Base-by-base conservation (phyloP, 2,797 vertebrate genomes). In the Hoplostethus mediterraneus region DNA sequence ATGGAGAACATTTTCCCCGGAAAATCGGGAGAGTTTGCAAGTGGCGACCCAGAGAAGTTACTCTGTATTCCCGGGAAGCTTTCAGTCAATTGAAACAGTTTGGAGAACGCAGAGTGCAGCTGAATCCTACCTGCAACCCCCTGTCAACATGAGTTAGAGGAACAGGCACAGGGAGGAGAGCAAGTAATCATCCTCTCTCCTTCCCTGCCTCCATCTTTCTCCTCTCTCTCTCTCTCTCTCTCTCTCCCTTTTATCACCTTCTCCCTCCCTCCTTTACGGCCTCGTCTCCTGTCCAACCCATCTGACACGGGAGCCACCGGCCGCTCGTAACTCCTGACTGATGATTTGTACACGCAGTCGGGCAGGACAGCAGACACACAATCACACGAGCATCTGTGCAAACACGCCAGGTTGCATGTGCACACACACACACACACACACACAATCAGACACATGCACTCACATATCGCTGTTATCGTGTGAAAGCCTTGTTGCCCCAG, bases 161-260 rank as follows among this genome's bases (percentile, higher is more conserved):
- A 44, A 53, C 60, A 73, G 73, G 71, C 64, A 65, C 62, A 79
- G 83, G 82, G 87, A 75, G 65, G 45, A 83, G 67, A 77, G 73
- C 69, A 77, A 83, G 80, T 85, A 77, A 85, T 90, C 85, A 75
- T 45, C 63, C 84, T 67, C 70, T 63, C 67, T 74, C 64, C 67
- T 63, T 57, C 67, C 69, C 63, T 47, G 44, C 73, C 53, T 63
- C 61, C 54, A n/a, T 71, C 61, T 75, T 36, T 56, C 17, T 10
- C 28, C 56, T 11, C 31, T 38, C 45, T 57, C 63, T 42, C 42
- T 49, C 45, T 52, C 21, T 9, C 52, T 44, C 53, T 40, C 38
- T 52, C 21, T 21, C 21, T 21, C 21, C 49, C 21, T n/a, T 52
- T 17, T 52, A 9, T 52, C n/a, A 17, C 8, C 49, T 57, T 38